Evolutionary conservation across 2,888 invertebrate species (phyloP).

Genomic region (Onthophagus sagittarius): DNA sequence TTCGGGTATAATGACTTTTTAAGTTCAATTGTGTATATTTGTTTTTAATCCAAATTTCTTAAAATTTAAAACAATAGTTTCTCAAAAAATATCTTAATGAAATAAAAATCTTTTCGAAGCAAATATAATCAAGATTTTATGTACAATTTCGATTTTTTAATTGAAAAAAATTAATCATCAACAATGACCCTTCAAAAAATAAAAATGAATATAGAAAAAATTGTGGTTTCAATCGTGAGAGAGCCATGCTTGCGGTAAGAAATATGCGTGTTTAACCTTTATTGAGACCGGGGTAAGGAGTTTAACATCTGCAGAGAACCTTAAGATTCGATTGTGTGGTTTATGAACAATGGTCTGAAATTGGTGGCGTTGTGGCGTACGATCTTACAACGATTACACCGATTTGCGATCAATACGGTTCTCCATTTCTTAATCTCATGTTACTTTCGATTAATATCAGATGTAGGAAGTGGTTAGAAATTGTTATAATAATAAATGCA

Average conservation of each 20-base stretch:
- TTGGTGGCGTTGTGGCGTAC: constrained; percentile 82
- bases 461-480: constrained; percentile 27
- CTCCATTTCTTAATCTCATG: constrained; percentile 88
- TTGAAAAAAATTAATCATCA: too few species aligned
- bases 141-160: too few species aligned
- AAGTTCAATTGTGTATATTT: too few species aligned
- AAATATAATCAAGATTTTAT: too few species aligned
- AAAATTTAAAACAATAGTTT: too few species aligned
- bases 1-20: too few species aligned
- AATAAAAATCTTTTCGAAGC: too few species aligned
- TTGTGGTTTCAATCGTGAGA: neutral
- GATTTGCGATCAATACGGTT: constrained; percentile 71
- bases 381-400: constrained; percentile 78
- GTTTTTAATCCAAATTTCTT: too few species aligned
- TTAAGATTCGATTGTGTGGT: constrained; percentile 59
- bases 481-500: too few species aligned
- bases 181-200: neutral
- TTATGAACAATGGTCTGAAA: constrained; percentile 68
- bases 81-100: too few species aligned
- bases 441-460: constrained; percentile 77
- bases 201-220: neutral
- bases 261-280: constrained; percentile 50
- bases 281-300: constrained; percentile 91
- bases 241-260: neutral
- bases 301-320: constrained; percentile 71